phyloP scores from a whole-genome alignment of 2,888 invertebrate species.

The Leucania comma region DNA sequence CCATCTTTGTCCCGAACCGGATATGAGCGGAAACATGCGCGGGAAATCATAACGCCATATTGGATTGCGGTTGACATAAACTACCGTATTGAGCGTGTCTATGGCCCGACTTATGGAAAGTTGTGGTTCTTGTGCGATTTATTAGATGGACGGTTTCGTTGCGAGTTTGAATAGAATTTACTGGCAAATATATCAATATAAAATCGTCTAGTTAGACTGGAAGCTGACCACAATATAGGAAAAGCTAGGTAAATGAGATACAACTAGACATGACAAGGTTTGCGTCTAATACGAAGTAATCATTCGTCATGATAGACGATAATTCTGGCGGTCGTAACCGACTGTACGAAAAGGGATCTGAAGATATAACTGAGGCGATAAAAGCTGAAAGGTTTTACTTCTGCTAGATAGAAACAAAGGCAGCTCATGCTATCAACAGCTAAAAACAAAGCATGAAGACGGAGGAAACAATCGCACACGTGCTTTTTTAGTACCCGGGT shows the following conservation, averaged over 20 bases:
- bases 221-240: not conserved
- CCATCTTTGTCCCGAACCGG: slow-evolving; percentile 71
- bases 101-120: slow-evolving; percentile 49
- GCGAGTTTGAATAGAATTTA: slow-evolving; percentile 6
- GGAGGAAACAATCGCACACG: too few relatives aligned
- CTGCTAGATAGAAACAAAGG: not conserved
- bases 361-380: too few relatives aligned
- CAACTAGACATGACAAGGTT: not conserved
- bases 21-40: slow-evolving; percentile 67
- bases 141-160: slow-evolving; percentile 26
- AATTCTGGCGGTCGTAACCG: too few relatives aligned
- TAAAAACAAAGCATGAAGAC: too few relatives aligned
- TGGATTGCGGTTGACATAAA: slow-evolving; percentile 62
- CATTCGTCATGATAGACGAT: too few relatives aligned
- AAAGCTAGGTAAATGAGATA: not conserved
- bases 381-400: not conserved
- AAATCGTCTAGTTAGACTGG: not conserved
- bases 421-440: too few relatives aligned
- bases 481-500: too few relatives aligned
- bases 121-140: slow-evolving; percentile 41
- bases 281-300: too few relatives aligned
- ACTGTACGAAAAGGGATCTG: too few relatives aligned
- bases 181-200: slow-evolving; percentile 1
- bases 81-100: slow-evolving; percentile 38
- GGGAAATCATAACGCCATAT: slow-evolving; percentile 74